Percentiles rank a stretch among this genome's conserved stretches.
These are phyloP conservation scores for Bubo scandiacus DNA, from an alignment of 2,113 vertebrate genomes.

Conservation along the genomic window DNA sequence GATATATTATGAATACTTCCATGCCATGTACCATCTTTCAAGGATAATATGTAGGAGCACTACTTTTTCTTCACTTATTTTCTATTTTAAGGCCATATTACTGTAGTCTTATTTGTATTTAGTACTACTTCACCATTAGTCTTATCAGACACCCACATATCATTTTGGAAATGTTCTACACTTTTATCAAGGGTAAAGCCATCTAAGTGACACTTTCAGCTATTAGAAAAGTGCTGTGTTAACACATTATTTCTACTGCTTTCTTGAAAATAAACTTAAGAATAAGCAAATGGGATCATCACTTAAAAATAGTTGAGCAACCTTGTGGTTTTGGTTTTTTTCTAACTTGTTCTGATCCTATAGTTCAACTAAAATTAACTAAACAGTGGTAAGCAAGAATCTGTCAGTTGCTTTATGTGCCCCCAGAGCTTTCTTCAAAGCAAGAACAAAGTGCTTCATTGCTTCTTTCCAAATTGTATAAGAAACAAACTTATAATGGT, in stretches of 20 bases:
- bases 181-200: background rate
- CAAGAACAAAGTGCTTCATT: constrained; percentile 3
- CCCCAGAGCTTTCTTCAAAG: constrained; percentile 12
- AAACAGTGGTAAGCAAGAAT: background rate
- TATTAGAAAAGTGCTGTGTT: background rate
- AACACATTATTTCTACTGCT: background rate
- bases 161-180: background rate
- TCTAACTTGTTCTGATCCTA: background rate
- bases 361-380: constrained; percentile 18
- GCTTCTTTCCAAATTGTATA: constrained; percentile 1
- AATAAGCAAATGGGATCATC: background rate
- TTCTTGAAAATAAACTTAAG: background rate
- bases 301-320: background rate
- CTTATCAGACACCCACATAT: constrained; percentile 6
- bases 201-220: background rate
- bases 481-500: constrained; percentile 17
- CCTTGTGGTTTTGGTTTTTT: background rate
- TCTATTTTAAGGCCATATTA: background rate
- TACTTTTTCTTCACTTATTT: background rate
- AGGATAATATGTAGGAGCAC: background rate
- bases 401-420: background rate
- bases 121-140: background rate
- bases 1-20: background rate
- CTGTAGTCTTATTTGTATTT: background rate
- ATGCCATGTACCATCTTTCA: background rate